Evolutionary conservation across 1,140 invertebrate species (phyloP).

Genomic region (Polypedilum vanderplanki): DNA sequence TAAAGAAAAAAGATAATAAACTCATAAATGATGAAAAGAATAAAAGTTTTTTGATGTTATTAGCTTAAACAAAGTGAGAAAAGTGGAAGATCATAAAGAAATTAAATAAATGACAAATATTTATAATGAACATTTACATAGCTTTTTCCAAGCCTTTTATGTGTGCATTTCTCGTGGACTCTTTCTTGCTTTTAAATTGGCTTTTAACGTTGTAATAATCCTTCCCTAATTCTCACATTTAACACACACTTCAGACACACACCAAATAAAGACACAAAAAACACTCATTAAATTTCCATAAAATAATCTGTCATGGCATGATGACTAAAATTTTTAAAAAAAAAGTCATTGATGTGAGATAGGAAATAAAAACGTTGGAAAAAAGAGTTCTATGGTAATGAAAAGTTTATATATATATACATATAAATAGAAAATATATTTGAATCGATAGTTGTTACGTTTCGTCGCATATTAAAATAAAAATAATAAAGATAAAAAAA

Average conservation of each 20-base stretch:
- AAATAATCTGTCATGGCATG: not conserved
- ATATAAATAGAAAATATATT: conserved; percentile 15
- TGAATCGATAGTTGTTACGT: conserved; percentile 12
- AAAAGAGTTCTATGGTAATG: not conserved
- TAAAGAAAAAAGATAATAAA: not conserved
- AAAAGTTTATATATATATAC: conserved; percentile 12
- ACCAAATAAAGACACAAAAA: not conserved
- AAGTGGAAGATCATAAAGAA: not conserved
- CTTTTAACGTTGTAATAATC: conserved; percentile 21
- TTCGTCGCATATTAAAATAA: not conserved
- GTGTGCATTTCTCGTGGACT: conserved; percentile 24
- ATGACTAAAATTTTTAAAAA: not conserved
- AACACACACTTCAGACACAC: not conserved
- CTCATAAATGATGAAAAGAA: not conserved
- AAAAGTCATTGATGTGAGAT: not conserved
- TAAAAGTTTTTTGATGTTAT: conserved; percentile 11
- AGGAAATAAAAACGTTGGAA: no score
- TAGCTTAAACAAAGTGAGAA: not conserved
- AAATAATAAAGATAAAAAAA: no score
- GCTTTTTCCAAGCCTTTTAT: conserved; percentile 27
- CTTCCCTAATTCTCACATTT: no score
- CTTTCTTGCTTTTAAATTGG: conserved; percentile 22
- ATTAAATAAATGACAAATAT: not conserved
- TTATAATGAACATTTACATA: not conserved
- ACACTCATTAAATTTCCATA: no score